Conservation (phyloP, 2,113 vertebrate species). For the Elephantulus edwardii region DNA sequence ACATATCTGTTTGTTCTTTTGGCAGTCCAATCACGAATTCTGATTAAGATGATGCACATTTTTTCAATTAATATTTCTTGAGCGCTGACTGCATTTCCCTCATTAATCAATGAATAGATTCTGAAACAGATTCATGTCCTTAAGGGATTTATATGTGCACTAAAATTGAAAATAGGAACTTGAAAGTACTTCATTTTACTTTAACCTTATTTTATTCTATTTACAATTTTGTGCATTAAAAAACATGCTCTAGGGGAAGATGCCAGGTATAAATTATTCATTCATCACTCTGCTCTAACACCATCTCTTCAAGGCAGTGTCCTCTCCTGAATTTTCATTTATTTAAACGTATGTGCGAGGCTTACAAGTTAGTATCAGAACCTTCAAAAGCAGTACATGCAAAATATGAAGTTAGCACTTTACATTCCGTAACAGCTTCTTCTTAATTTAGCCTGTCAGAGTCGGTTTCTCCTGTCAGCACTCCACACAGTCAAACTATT, state of each 20-base stretch:
- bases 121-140: neutral
- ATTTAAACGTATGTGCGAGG: neutral
- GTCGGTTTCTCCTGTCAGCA: slow-evolving; percentile 55
- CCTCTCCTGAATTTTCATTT: slow-evolving; percentile 60
- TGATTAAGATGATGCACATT: neutral
- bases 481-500: slow-evolving; percentile 63
- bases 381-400: neutral
- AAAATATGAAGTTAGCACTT: slow-evolving; percentile 44
- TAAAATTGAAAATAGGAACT: neutral
- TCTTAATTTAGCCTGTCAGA: slow-evolving; percentile 71
- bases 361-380: slow-evolving; percentile 13
- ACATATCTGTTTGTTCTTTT: too few species aligned
- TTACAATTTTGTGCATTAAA: neutral
- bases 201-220: neutral
- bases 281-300: neutral
- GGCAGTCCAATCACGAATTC: neutral
- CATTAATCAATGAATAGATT: too few species aligned
- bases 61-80: neutral
- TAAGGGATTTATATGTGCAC: neutral
- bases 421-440: slow-evolving; percentile 39
- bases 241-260: neutral
- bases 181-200: neutral
- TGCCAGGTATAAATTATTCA: slow-evolving; percentile 34
- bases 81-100: neutral
- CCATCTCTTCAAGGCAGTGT: slow-evolving; percentile 25